Conservation (phyloP, 2,797 vertebrate species). For the Amazona ochrocephala region DNA sequence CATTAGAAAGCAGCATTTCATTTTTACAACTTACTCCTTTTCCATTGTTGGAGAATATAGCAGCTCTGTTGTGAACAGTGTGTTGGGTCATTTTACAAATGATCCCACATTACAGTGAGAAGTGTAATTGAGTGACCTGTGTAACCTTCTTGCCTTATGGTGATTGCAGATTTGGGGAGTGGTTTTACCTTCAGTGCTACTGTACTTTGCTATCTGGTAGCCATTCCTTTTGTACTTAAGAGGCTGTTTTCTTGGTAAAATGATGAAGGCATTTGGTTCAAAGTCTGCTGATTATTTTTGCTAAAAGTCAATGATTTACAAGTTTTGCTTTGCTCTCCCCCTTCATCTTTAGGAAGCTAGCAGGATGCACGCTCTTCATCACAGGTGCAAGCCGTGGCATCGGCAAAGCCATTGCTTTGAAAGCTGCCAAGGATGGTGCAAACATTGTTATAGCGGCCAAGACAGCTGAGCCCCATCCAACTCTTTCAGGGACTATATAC, state of each 20-base stretch:
- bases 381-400: conserved; percentile 95
- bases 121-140: neutral
- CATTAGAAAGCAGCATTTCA: neutral
- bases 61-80: neutral
- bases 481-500: conserved; percentile 93
- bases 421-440: conserved; percentile 94
- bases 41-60: neutral
- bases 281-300: neutral
- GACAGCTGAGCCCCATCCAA: conserved; percentile 88
- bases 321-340: neutral
- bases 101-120: neutral
- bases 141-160: neutral
- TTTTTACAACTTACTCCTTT: neutral
- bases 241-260: neutral
- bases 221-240: neutral
- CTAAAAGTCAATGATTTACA: neutral
- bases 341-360: conserved; percentile 83
- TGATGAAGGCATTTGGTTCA: neutral
- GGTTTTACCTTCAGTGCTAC: neutral
- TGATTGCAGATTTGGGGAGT: neutral
- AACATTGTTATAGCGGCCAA: conserved; percentile 95
- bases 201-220: neutral
- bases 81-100: neutral
- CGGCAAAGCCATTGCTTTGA: conserved; percentile 95
- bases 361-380: conserved; percentile 93